phyloP scores from a whole-genome alignment of 2,888 invertebrate genomes.

The Acrocyrtus sp. region DNA sequence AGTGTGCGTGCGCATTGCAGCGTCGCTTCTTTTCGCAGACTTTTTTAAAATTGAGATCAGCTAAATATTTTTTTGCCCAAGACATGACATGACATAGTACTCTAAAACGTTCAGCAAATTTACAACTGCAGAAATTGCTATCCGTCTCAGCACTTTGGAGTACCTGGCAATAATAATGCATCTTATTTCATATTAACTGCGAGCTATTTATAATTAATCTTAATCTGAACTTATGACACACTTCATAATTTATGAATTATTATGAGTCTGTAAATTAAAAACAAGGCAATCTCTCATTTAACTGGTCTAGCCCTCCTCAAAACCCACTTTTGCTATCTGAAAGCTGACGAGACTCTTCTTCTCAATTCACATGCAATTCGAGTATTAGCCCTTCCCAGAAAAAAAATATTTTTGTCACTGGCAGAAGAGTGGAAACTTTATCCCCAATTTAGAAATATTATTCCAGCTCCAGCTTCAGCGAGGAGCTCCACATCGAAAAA shows the following conservation, averaged over 20 bases:
- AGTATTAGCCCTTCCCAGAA: background rate
- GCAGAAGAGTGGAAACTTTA: background rate
- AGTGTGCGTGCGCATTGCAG: too few relatives aligned
- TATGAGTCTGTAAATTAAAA: conserved; percentile 22
- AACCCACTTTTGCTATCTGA: background rate
- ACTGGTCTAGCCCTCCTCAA: background rate
- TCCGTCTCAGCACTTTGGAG: too few relatives aligned
- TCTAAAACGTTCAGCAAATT: too few relatives aligned
- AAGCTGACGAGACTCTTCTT: background rate
- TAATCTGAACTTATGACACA: conserved; percentile 32
- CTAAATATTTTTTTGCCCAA: background rate
- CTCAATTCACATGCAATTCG: background rate
- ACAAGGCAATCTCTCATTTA: conserved; percentile 10
- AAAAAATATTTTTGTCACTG: background rate
- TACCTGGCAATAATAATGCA: too few relatives aligned
- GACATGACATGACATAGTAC: background rate
- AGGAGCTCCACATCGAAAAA: background rate
- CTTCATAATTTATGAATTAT: conserved; percentile 29
- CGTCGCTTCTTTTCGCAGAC: too few relatives aligned
- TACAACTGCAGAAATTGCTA: too few relatives aligned
- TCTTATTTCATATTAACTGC: too few relatives aligned
- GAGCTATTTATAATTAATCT: conserved; percentile 30
- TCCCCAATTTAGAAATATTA: background rate
- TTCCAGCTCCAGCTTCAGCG: background rate
- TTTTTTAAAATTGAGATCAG: too few relatives aligned